Evolutionary conservation across 1,140 invertebrate species (phyloP), one percentile per base, ranked within the genome.

Genomic region (Calycopis cecrops): DNA sequence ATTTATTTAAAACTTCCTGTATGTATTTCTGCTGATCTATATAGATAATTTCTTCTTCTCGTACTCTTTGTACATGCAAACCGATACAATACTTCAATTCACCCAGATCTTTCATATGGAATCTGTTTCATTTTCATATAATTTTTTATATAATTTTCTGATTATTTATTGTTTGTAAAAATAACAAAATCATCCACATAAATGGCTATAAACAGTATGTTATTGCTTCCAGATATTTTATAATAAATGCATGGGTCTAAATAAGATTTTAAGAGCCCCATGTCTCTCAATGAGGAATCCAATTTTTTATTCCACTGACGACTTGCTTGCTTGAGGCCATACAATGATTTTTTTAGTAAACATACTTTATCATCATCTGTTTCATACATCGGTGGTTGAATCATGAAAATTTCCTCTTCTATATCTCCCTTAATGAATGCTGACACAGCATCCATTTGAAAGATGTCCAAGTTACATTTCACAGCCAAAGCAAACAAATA

Each of bases 381-480:
- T 28, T 48, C 51, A 59, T 55, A 67, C 16, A 65, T 68, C 38
- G 74, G 60, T 35, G 88, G 87, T 55, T 78, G 68, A 14, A 68
- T 21, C 66, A 89, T 79, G 48, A 76, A 88, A 1, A 89, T 71
- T 21, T 71, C 68, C 60, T 89, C 83, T 11, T 87, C 66, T 21
- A 89, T 57, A 8, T 73, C 56, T 4, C 79, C 87, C 71, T 89
- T 68, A 2, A 88, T 62, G 64, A 86, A 88, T 7, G 87, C 82
- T 16, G 73, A 75, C 37, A 68, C 72, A 6, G 51, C 18, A 40
- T 42, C 51, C 37, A 52, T 52, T 59, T 78, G 75, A 40, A 55
- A 18, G 14, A 78, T 55, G 38, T 73, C 21, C 16, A 78, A 57
- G 64, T 76, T 60, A 60, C 61, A 67, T 68, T 74, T 66, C 55